phyloP scores from a whole-genome alignment of 2,113 vertebrate species.

The Hypomesus transpacificus region DNA sequence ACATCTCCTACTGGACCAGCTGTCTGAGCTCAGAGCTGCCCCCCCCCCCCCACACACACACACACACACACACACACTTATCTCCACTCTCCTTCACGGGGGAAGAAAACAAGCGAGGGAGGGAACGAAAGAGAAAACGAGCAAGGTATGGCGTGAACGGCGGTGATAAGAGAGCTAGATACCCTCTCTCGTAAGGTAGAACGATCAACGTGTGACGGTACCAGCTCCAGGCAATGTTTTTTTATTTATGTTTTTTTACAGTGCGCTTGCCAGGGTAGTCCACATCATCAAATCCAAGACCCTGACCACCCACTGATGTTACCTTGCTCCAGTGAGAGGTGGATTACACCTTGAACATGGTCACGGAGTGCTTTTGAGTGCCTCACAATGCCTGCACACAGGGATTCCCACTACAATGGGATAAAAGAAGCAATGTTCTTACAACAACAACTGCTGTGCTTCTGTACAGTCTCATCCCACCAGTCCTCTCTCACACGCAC shows the following conservation, averaged over 20 bases:
- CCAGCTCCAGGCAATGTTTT: background rate
- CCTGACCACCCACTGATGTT: background rate
- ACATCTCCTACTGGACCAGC: slow-evolving; percentile 13
- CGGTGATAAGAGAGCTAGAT: background rate
- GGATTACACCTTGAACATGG: slow-evolving; percentile 34
- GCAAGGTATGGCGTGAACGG: background rate
- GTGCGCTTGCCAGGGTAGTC: background rate
- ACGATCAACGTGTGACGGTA: background rate
- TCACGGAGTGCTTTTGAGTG: slow-evolving; percentile 31
- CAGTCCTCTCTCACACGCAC: background rate
- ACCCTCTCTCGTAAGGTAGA: background rate
- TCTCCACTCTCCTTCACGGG: background rate
- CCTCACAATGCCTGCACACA: background rate
- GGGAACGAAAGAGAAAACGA: slow-evolving; percentile 14
- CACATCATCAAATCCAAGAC: background rate
- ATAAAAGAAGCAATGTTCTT: slow-evolving; percentile 17
- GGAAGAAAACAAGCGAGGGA: background rate
- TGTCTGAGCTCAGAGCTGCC: slow-evolving; percentile 8
- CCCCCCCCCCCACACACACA: too few relatives aligned
- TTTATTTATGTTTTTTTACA: background rate
- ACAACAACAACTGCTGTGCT: background rate
- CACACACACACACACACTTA: background rate
- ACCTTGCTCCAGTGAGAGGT: slow-evolving; percentile 9
- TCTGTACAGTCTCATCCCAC: background rate
- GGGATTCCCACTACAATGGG: slow-evolving; percentile 1